Base-by-base conservation (phyloP, 2,113 vertebrate genomes). In the Labeo catla region DNA sequence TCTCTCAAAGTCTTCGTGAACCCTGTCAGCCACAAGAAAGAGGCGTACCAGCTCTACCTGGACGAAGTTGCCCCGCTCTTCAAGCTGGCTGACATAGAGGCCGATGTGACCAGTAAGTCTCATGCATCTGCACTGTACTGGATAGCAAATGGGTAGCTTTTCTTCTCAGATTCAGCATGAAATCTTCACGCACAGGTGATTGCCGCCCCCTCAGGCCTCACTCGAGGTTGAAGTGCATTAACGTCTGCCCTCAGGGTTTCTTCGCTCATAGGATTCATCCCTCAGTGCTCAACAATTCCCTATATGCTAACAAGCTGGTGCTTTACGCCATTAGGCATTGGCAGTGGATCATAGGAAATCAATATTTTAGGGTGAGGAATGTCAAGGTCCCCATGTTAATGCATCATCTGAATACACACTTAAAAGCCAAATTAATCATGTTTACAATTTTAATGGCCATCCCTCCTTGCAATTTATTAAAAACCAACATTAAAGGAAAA, bases 1-100 rank as follows among this genome's bases (percentile, higher is more conserved):
- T 95, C 92, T 39, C 91, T 99, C 52, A 98, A 98, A 93, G 95
- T 99, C 50, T 95, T 99, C 83, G 95, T 99, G 86, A 99, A 99
- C 91, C 97, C 98, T n/a, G 94, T 90, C 88, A 98, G 98, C 89
- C 97, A 98, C 92, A 97, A 94, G 90, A 97, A 95, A 91, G 96
- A 99, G 93, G 96, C 98, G 0, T 87, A 93, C 19, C 93, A 94
- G 47, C 80, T 98, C 92, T 99, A 98, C 93, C 93, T 94, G 86
- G 96, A 97, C 10, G 93, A 96, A 47, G 97, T 99, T 81, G 96
- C 96, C 43, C 98, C 98, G n/a, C 95, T 99, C 78, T 96, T 99
- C 91, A 98, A 96, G 91, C 96, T 98, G 81, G 97, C 97, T 21
- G 96, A 96, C 89, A 94, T 99, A 90, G 94, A 94, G 89, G 96